These are phyloP conservation scores for Microtus oregoni DNA, from an alignment of 2,113 vertebrate species.

Conservation along the genomic window DNA sequence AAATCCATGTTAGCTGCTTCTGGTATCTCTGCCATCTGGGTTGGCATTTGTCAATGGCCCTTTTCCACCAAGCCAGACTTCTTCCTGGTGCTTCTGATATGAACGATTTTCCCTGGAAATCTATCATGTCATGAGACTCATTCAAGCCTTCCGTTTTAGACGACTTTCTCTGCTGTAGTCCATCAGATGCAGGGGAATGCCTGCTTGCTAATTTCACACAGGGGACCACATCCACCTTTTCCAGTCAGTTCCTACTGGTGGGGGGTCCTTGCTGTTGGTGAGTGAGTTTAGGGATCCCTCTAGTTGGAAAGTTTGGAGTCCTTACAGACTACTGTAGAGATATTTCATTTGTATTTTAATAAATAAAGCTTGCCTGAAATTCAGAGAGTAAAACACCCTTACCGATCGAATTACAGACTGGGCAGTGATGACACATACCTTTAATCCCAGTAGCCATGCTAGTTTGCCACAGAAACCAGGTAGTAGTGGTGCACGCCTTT, in stretches of 20 bases:
- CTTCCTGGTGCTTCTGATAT: background rate
- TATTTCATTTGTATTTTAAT: too few species aligned
- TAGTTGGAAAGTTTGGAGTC: background rate
- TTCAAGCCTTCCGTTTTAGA: background rate
- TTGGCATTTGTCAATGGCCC: background rate
- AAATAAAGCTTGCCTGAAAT: too few species aligned
- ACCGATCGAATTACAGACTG: too few species aligned
- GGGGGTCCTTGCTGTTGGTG: background rate
- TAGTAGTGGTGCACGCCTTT: too few species aligned
- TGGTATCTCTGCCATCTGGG: background rate
- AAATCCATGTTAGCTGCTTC: constrained; percentile 3
- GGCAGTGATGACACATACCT: too few species aligned
- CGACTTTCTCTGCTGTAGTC: background rate
- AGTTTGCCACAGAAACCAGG: too few species aligned
- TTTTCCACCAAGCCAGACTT: background rate
- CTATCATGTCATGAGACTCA: background rate
- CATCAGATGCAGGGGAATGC: background rate
- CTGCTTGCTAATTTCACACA: background rate
- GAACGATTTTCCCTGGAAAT: background rate
- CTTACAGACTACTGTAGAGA: background rate
- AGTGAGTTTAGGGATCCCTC: background rate
- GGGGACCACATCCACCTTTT: background rate
- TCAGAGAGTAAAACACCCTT: too few species aligned
- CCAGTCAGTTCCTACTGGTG: background rate
- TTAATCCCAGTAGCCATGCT: too few species aligned